Percentiles rank a stretch among this genome's conserved stretches.
These are phyloP conservation scores for Leucophora obtusa DNA, from an alignment of 2,888 invertebrate genomes.

Conservation along the genomic window DNA sequence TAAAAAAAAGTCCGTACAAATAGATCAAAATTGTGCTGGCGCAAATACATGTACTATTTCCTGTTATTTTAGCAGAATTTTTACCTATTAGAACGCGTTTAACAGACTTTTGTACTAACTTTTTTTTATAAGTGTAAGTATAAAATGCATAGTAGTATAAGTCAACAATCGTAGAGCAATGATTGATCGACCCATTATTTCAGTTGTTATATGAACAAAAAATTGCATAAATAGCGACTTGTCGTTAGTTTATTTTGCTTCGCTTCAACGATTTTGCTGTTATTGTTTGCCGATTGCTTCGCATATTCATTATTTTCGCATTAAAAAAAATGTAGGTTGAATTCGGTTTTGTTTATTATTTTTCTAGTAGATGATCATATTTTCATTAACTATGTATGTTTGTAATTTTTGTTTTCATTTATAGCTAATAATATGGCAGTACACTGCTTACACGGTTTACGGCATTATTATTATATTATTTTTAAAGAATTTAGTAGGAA, in stretches of 20 bases:
- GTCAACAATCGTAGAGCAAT: conserved; percentile 10
- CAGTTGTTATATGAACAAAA: neutral
- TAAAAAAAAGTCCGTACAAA: no score
- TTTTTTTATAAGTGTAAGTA: conserved; percentile 26
- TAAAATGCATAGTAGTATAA: neutral
- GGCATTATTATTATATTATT: no score
- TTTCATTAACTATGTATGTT: neutral
- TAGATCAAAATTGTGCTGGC: no score
- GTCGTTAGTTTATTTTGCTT: conserved; percentile 17
- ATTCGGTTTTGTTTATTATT: conserved; percentile 3
- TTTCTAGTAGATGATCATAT: conserved; percentile 8
- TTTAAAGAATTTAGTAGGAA: no score
- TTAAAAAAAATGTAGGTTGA: conserved; percentile 39
- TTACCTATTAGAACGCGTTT: no score
- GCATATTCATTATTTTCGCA: conserved; percentile 18
- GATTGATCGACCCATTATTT: neutral
- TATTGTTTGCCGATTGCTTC: neutral
- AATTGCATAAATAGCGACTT: conserved; percentile 8
- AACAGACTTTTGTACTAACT: no score
- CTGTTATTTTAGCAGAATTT: no score
- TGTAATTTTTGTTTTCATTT: no score
- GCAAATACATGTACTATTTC: no score
- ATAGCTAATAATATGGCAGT: neutral
- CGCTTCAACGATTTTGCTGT: conserved; percentile 29
- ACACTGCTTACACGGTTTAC: neutral